Base-by-base conservation (phyloP, 1,140 invertebrate genomes). In the Choristoneura fumiferana region DNA sequence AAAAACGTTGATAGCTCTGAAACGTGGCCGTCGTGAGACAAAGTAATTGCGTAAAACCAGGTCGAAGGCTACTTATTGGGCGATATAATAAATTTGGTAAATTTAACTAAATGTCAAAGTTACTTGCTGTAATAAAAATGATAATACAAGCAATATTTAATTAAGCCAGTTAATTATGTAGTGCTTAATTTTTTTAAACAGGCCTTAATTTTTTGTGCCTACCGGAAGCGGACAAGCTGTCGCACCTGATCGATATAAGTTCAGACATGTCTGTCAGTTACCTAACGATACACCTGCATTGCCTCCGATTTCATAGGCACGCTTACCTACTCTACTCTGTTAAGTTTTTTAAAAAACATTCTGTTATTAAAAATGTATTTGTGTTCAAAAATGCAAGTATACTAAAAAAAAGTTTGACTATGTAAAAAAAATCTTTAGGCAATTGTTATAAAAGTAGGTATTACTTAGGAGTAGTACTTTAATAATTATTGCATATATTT, bases 161-260 rank as follows among this genome's bases (percentile, higher is more conserved):
- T 43, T n/a, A 43, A 43, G 17, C 10, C 15, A 43, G 8, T 18
- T n/a, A 43, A 43, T 43, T 43, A 43, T 43, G n/a, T 10, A 43
- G 49, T 53, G 22, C 9, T 8, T 18, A n/a, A 34, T 18, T 43
- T 43, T 43, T 43, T 43, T 4, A 8, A 4, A 53, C 0, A 8
- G 29, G 5, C 12, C 15, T 43, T 43, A 17, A n/a, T n/a, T 40
- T 43, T 55, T 49, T 49, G 8, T 49, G n/a, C 37, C 3, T 34
- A 35, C 54, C 54, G 55, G 55, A 80, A 81, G 75, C 79, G 76
- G 70, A 75, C 71, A 72, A 63, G 63, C 67, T 76, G 76, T 73
- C 70, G 64, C 71, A 66, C 68, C 60, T 71, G 74, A 82, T 79
- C 71, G 69, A 81, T 81, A 83, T 78, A 68, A 68, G 69, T 82